Evolutionary conservation across 2,797 vertebrate genomes (phyloP), one percentile per base, ranked within the genome.

Genomic region (Glossophaga mutica): DNA sequence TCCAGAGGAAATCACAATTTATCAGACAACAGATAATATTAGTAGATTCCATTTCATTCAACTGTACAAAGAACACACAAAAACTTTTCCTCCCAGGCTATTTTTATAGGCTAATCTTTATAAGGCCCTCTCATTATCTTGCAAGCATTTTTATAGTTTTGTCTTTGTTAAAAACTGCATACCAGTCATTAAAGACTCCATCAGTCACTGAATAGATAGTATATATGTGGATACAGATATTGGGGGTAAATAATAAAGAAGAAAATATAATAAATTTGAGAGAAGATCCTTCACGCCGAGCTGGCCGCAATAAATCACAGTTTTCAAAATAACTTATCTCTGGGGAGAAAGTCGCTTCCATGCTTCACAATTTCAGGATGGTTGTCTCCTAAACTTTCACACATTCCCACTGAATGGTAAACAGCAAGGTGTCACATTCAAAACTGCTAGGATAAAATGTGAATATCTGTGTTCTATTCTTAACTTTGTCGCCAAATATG

Each of bases 261-360:
- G 62, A 83, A 94, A 87, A 90, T 32, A 12, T 94, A 71, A 73
- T 46, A 37, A 79, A 76, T 87, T 84, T n/a, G 44, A 88, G 37
- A 57, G 82, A 65, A 91, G 44, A 65, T n/a, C 18, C 59, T 91
- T 90, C 32, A 7, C 70, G 68, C 73, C 78, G 19, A 82, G 29
- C 52, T 86, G 29, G 8, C 52, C 62, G 68, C 92, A 90, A 55
- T 87, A 85, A 86, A 85, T 94, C 37, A 71, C 42, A 34, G n/a
- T 44, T 95, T 93, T 94, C 74, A 91, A 90, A 95, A 83, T 93
- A 88, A 50, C 37, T 8, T 19, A 21, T 50, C 22, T 86, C 65
- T 74, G 55, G 39, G 48, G 57, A 62, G 42, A 85, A 92, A 62
- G 52, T 88, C 57, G 21, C 48, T 87, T 73, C 65, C 15, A 3